These are phyloP conservation scores for Cirrhinus mrigala DNA, from an alignment of 2,797 vertebrate species.

Conservation along the genomic window DNA sequence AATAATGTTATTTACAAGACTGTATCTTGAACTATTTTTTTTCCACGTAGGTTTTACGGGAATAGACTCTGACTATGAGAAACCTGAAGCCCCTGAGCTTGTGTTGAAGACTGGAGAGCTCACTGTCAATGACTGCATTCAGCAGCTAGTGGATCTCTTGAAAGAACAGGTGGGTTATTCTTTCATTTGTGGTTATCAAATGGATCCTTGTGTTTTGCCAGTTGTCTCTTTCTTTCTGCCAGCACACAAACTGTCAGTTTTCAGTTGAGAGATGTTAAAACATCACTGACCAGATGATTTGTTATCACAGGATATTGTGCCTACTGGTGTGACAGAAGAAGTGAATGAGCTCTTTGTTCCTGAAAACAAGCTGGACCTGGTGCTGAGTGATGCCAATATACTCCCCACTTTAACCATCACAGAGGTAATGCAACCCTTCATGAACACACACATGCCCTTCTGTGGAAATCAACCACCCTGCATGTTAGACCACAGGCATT, in stretches of 20 bases:
- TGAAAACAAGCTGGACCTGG: constrained; percentile 86
- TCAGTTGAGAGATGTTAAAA: constrained; percentile 10
- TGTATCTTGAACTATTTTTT: background rate
- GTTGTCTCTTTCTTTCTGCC: background rate
- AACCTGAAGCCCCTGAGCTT: constrained; percentile 87
- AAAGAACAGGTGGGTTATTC: constrained; percentile 81
- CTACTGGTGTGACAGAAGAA: constrained; percentile 82
- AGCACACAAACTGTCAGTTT: constrained; percentile 12
- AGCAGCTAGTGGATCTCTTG: constrained; percentile 90
- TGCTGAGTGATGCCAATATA: constrained; percentile 80
- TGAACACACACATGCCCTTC: background rate
- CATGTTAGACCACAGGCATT: constrained; percentile 11
- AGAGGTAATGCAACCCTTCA: constrained; percentile 70
- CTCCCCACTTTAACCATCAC: constrained; percentile 87
- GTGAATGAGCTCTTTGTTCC: constrained; percentile 92
- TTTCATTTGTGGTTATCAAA: background rate
- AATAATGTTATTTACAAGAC: background rate
- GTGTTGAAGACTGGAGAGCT: constrained; percentile 90
- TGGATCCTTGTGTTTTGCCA: background rate
- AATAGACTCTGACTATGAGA: constrained; percentile 94
- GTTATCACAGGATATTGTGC: constrained; percentile 87
- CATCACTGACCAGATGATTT: constrained; percentile 14
- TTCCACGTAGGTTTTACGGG: constrained; percentile 89
- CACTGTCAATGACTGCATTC: constrained; percentile 89
- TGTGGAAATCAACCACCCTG: constrained; percentile 21